Evolutionary conservation across 2,888 invertebrate genomes (phyloP), one percentile per base, ranked within the genome.

Genomic region (Leptopilina myrica): DNA sequence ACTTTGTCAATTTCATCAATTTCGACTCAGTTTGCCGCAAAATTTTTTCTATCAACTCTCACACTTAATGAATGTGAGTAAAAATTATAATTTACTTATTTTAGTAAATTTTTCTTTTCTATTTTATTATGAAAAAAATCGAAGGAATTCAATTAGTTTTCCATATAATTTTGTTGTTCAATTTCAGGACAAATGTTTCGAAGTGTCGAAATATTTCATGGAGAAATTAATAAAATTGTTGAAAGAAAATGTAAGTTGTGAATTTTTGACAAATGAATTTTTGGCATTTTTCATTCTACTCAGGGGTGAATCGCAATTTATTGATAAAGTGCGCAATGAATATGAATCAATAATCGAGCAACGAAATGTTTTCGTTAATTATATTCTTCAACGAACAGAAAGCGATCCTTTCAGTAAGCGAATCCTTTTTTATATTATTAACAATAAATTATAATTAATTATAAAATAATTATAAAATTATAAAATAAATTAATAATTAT

Each of bases 221-320:
- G 5, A 4, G 0, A 49, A 73, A 7, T 73, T 73, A 53, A 53
- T 73, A 53, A 53, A 73, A n/a, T 14, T 49, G 6, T 26, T 73
- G 1, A 20, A 53, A 56, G 4, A 56, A 8, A 26, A 53, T 14
- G 26, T 26, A 26, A n/a, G 33, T 14, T 14, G 14, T 2, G 33
- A n/a, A 53, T 73, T 56, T 53, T 73, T 73, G 53, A 6, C 53
- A 4, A 73, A 73, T 33, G 69, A 73, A 73, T 73, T 73, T 14
- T 26, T 73, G 0, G 69, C 49, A 33, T 73, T 53, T 46, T 73
- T 73, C n/a, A 26, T 73, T 53, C 14, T 49, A 4, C 14, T 14
- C 8, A 53, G 46, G 14, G 53, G 5, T 1, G 8, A 14, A 14
- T 8, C 1, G n/a, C 12, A 26, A 26, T 73, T 73, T 53, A n/a